A percentile compares a stretch with the other conserved stretches of the same genome.
Evolutionary conservation across 2,113 vertebrate genomes (phyloP).

Genomic region (Sylvilagus bachmani): DNA sequence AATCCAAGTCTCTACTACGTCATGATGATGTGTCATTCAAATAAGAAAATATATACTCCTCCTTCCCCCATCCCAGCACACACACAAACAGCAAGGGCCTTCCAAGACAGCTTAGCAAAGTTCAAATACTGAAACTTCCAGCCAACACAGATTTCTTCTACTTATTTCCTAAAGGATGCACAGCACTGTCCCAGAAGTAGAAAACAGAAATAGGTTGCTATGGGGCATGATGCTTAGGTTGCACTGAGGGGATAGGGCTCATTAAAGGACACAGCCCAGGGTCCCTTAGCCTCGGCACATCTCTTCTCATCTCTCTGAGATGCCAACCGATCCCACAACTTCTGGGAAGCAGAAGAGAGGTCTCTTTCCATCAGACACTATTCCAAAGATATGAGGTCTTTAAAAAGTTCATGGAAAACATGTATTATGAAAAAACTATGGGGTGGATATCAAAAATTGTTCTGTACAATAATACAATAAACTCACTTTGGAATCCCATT

Average conservation of each 20-base stretch:
- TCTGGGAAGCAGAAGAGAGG: background rate
- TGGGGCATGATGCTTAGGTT: background rate
- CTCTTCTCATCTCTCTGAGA: background rate
- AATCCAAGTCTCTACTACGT: background rate
- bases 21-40: background rate
- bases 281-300: background rate
- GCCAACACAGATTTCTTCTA: background rate
- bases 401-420: too few species aligned
- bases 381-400: background rate
- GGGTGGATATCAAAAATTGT: too few species aligned
- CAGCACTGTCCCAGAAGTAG: background rate
- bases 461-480: too few species aligned
- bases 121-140: background rate
- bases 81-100: background rate
- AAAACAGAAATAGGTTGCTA: background rate
- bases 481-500: too few species aligned
- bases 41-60: background rate
- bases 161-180: background rate
- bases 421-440: too few species aligned
- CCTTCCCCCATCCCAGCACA: too few species aligned
- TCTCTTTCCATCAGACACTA: background rate
- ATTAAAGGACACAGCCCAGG: background rate
- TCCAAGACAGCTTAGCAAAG: background rate
- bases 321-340: background rate
- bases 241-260: background rate